A percentile compares a stretch with the other conserved stretches of the same genome.
These are phyloP conservation scores for Eospalax fontanierii DNA, from an alignment of 2,797 vertebrate species.

Conservation along the genomic window DNA sequence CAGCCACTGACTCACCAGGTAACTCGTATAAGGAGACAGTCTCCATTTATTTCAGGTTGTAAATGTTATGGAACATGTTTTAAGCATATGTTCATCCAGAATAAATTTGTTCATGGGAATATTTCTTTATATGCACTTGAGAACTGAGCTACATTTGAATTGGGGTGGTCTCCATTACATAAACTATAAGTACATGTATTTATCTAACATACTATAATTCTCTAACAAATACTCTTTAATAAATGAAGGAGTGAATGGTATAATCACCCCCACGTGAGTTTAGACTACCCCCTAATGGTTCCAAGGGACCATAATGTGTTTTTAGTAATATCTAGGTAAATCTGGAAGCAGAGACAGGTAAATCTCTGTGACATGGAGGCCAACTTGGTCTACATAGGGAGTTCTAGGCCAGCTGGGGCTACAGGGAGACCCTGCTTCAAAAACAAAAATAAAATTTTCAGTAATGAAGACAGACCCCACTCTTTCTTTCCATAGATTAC, in stretches of 20 bases:
- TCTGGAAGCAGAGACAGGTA: too few relatives aligned
- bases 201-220: constrained; percentile 19
- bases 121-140: constrained; percentile 51
- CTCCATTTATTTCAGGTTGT: constrained; percentile 32
- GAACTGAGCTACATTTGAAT: constrained; percentile 60
- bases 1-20: background rate
- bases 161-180: background rate
- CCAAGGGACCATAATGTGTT: background rate
- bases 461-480: background rate
- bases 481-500: background rate
- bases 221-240: constrained; percentile 23
- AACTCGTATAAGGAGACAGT: constrained; percentile 5
- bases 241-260: background rate
- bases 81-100: constrained; percentile 42
- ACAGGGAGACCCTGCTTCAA: too few relatives aligned
- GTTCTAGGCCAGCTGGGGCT: too few relatives aligned
- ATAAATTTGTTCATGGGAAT: constrained; percentile 6
- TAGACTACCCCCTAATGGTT: background rate
- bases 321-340: too few relatives aligned
- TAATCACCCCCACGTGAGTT: background rate
- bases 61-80: background rate
- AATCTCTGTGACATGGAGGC: too few relatives aligned
- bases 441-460: background rate
- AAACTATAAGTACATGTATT: constrained; percentile 15
- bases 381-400: too few relatives aligned